phyloP scores from a whole-genome alignment of 1,140 invertebrate species.

The Lepidurus arcticus region DNA sequence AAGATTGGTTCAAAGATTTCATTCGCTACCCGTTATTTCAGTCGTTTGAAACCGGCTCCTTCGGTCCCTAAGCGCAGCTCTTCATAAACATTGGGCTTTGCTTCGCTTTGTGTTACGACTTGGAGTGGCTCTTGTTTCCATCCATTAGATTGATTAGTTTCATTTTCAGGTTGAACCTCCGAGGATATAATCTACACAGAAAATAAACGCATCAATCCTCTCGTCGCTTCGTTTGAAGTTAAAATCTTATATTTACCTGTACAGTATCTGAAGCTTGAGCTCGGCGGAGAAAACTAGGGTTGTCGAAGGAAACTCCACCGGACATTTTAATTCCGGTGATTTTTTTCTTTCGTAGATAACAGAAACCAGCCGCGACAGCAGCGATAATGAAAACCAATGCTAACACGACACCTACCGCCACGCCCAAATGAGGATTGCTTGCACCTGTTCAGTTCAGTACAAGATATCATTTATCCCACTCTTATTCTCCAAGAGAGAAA shows the following conservation, averaged over 20 bases:
- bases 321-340: slow-evolving; percentile 51
- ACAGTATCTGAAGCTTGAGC: slow-evolving; percentile 38
- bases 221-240: neutral
- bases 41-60: slow-evolving; percentile 68
- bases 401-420: slow-evolving; percentile 59
- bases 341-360: slow-evolving; percentile 59
- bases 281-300: slow-evolving; percentile 70
- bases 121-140: slow-evolving; percentile 54
- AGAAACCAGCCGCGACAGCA: slow-evolving; percentile 55
- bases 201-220: neutral
- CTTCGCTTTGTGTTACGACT: slow-evolving; percentile 50
- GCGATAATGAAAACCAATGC: slow-evolving; percentile 58
- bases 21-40: slow-evolving; percentile 44
- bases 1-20: neutral
- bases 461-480: slow-evolving; percentile 28
- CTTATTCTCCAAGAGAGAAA: neutral
- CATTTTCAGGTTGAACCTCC: neutral
- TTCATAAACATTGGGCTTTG: slow-evolving; percentile 67
- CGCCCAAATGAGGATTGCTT: slow-evolving; percentile 47
- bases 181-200: neutral
- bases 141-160: slow-evolving; percentile 36
- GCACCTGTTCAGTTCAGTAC: neutral
- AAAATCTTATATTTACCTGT: slow-evolving; percentile 37
- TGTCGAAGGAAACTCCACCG: slow-evolving; percentile 73
- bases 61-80: slow-evolving; percentile 70